Evolutionary conservation across 2,113 vertebrate genomes (phyloP).

Genomic region (Machaerirhynchus nigripectus): DNA sequence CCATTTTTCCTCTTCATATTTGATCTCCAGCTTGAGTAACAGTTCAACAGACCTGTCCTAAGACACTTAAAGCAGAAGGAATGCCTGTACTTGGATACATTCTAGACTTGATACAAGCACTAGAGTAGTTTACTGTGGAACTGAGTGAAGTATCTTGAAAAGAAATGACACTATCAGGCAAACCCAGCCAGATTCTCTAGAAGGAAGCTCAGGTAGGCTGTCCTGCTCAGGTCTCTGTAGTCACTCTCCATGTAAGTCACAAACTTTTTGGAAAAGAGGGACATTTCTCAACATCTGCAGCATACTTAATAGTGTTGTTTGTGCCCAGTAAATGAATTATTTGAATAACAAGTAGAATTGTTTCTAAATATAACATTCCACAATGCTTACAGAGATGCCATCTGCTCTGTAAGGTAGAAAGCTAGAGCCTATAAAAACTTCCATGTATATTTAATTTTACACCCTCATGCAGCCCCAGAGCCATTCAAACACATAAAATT

Average conservation of each 20-base stretch:
- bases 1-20: background rate
- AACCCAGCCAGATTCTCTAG: background rate
- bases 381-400: constrained; percentile 8
- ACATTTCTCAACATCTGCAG: background rate
- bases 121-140: background rate
- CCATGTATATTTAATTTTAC: background rate
- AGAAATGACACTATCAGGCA: background rate
- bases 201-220: background rate
- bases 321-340: constrained; percentile 13
- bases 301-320: background rate
- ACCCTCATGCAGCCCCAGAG: background rate
- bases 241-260: background rate
- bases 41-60: background rate
- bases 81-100: background rate
- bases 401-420: constrained; percentile 49
- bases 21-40: background rate
- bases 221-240: background rate
- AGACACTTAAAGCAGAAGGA: background rate
- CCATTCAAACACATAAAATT: background rate
- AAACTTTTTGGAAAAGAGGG: background rate
- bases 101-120: background rate
- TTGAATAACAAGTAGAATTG: constrained; percentile 40
- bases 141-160: background rate
- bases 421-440: background rate
- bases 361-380: constrained; percentile 48